Base-by-base conservation (phyloP, 2,888 invertebrate species). In the Drosophila paramelanica region DNA sequence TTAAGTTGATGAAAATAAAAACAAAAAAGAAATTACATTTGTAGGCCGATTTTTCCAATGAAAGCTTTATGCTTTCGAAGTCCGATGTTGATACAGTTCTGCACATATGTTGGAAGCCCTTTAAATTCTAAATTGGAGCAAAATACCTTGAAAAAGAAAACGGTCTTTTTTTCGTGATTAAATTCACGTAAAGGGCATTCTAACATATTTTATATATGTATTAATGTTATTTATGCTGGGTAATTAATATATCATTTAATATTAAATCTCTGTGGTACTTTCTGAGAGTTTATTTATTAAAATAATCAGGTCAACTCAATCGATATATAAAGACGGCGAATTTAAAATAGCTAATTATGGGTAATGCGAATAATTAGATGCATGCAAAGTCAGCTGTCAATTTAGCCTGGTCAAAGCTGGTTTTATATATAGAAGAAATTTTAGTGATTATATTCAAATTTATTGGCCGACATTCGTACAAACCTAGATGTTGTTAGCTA, bases 351-450 rank as follows among this genome's bases (percentile, higher is more conserved):
- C 50, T 50, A 58, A 58, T 45, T 47, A 31, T 47, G 11, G 11
- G 33, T 0, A 57, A 64, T 17, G 17, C 17, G 17, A 17, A 17
- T 17, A 17, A 17, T 66, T 77, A 79, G 70, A 81, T 70, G 71
- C 43, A 51, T 58, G 23, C 17, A 43, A 43, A 23, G 27, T 51
- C 43, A 46, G 47, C 10, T 46, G 11, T 41, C 45, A 39, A 5
- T 17, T 27, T 20, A 2, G 36, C 20, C n/a, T 23, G 36, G 11
- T 42, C 23, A 17, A 56, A 39, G 47, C 20, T 8, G 10, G 14
- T n/a, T n/a, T 49, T 57, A 31, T 39, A 60, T 50, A 49, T 46
- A 38, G 25, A 43, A 33, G 23, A 60, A 42, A 46, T 49, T 66
- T 17, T n/a, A 38, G 31, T 36, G 52, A n/a, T n/a, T 20, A 42